Evolutionary conservation across 2,888 invertebrate genomes (phyloP).

Genomic region (Noctua comes): DNA sequence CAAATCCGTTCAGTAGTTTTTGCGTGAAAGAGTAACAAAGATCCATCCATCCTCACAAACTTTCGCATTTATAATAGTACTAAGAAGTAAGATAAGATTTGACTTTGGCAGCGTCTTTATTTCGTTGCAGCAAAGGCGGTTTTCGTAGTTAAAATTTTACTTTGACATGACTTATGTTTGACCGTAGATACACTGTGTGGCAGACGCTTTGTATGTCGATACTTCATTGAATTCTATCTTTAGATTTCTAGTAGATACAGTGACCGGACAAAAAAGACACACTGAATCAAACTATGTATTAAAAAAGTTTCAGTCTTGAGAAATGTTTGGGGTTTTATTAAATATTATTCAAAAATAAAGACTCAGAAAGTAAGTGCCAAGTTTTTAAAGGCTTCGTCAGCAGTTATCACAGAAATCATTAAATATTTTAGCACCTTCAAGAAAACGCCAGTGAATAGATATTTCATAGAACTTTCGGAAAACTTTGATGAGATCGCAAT

Average conservation of each 20-base stretch:
- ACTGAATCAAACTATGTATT: neutral
- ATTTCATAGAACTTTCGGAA: conserved; percentile 9
- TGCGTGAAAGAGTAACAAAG: no score
- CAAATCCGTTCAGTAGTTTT: no score
- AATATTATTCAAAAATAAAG: neutral
- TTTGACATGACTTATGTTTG: neutral
- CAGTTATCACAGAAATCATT: neutral
- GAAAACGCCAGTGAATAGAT: conserved; percentile 4
- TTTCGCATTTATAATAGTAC: no score
- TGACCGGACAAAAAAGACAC: neutral
- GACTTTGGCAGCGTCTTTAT: neutral
- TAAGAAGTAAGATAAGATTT: neutral
- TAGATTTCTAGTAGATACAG: neutral
- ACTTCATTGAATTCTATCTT: conserved; percentile 8
- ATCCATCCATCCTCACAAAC: no score
- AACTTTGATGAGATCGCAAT: conserved; percentile 17
- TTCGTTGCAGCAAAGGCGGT: neutral
- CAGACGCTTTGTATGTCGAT: neutral
- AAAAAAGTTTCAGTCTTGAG: neutral
- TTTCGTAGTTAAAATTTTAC: neutral
- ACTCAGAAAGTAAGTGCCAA: neutral
- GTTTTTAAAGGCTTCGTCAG: conserved; percentile 17
- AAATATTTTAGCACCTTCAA: conserved; percentile 43
- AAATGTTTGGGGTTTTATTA: neutral
- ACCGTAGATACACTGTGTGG: neutral